phyloP scores from a whole-genome alignment of 1,140 invertebrate genomes.

The Drosophila kohkoa region DNA sequence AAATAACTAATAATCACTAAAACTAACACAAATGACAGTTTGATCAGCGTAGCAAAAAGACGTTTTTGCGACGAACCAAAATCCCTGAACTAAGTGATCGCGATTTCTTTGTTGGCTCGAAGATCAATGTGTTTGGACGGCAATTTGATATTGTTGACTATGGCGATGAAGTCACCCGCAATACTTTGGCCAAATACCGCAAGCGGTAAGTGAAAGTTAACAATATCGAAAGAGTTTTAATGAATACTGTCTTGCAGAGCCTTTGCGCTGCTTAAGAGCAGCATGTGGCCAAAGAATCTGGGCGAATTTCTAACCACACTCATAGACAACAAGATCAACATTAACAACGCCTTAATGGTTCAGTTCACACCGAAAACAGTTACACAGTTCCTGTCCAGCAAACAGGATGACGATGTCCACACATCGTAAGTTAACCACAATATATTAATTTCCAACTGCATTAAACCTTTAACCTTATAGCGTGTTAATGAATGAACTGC shows the following conservation, averaged over 20 bases:
- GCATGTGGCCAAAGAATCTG: conserved; percentile 87
- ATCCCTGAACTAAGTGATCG: conserved; percentile 88
- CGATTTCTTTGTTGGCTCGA: conserved; percentile 92
- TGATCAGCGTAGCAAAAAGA: conserved; percentile 90
- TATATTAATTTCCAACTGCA: neutral
- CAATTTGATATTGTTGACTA: conserved; percentile 92
- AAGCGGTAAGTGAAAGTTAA: conserved; percentile 86
- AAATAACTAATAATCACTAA: neutral
- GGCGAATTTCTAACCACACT: conserved; percentile 91
- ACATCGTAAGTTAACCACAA: conserved; percentile 86
- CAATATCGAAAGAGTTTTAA: neutral
- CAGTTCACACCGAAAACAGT: conserved; percentile 85
- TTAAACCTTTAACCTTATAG: conserved; percentile 57
- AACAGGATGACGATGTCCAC: conserved; percentile 86
- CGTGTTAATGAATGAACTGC: conserved; percentile 87
- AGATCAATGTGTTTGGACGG: conserved; percentile 91
- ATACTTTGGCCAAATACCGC: conserved; percentile 86
- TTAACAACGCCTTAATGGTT: conserved; percentile 91
- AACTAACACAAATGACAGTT: conserved; percentile 86
- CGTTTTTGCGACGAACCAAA: conserved; percentile 91
- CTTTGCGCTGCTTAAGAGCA: conserved; percentile 91
- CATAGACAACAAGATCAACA: conserved; percentile 88
- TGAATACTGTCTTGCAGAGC: conserved; percentile 86
- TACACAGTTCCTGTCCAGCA: conserved; percentile 87
- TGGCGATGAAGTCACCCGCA: conserved; percentile 89